Evolutionary conservation across 2,113 vertebrate species (phyloP).

Genomic region (Aix galericulata): DNA sequence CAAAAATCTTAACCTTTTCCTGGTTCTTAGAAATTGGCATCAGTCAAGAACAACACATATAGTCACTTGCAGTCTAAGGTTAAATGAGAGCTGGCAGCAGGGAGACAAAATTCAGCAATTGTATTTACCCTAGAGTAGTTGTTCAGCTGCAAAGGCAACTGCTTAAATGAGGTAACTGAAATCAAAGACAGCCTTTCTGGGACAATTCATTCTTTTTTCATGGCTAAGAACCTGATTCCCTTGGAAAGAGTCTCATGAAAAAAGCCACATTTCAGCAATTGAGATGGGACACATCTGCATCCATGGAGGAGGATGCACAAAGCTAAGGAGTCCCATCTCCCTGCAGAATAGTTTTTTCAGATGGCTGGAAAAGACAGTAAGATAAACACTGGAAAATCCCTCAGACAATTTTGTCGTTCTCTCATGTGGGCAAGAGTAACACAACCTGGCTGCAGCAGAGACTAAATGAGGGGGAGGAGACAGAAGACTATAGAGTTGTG

Average conservation of each 20-base stretch:
- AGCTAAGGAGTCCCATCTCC: neutral
- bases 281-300: neutral
- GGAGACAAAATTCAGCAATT: neutral
- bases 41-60: neutral
- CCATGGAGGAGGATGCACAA: neutral
- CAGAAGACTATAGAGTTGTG: neutral
- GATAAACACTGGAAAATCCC: neutral
- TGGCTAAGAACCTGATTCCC: neutral
- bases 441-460: neutral
- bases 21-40: neutral
- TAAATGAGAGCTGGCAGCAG: neutral
- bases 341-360: neutral
- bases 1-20: neutral
- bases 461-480: neutral
- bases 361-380: neutral
- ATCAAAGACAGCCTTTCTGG: neutral
- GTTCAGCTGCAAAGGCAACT: neutral
- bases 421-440: neutral
- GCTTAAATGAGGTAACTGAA: neutral
- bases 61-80: neutral
- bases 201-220: neutral
- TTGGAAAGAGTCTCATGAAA: neutral
- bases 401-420: neutral
- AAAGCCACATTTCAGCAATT: neutral
- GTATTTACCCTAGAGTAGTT: neutral